Percentiles rank a stretch among this genome's conserved stretches.
Conservation (phyloP, 2,113 vertebrate species). For the Mungos mungo region DNA sequence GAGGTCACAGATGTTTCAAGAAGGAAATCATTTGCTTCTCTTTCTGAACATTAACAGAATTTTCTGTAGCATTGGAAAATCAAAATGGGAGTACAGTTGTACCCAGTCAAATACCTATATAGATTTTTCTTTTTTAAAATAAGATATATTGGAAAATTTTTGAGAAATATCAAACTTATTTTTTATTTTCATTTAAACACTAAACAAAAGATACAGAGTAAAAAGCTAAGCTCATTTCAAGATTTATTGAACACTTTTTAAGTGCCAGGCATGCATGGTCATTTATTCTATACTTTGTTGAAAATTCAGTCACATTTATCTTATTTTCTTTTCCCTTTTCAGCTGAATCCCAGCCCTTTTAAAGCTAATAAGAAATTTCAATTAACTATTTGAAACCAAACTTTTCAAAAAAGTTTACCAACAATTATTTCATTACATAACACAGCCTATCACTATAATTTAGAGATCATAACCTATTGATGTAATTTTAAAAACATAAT, state of each 20-base stretch:
- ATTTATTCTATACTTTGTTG: conserved; percentile 18
- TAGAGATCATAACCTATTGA: neutral
- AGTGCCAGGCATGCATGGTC: neutral
- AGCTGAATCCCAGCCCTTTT: conserved; percentile 11
- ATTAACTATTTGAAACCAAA: conserved; percentile 10
- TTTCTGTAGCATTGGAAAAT: conserved; percentile 33
- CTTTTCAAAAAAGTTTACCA: conserved; percentile 44
- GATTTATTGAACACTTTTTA: neutral
- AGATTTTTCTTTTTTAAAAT: conserved; percentile 10
- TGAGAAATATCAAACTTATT: neutral
- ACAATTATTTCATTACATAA: neutral
- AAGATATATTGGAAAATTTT: neutral
- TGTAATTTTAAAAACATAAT: neutral
- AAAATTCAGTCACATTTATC: neutral
- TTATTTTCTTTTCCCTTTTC: conserved; percentile 41
- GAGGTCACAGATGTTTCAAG: neutral
- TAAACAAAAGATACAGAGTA: conserved; percentile 23
- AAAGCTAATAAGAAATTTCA: conserved; percentile 34
- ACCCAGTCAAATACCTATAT: neutral
- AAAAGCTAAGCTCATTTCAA: neutral
- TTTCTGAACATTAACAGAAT: conserved; percentile 38
- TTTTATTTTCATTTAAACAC: conserved; percentile 34
- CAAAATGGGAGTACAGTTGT: neutral
- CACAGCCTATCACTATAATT: neutral
- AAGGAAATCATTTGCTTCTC: neutral